Conservation (phyloP, 2,113 vertebrate genomes). For the Agapornis roseicollis region DNA sequence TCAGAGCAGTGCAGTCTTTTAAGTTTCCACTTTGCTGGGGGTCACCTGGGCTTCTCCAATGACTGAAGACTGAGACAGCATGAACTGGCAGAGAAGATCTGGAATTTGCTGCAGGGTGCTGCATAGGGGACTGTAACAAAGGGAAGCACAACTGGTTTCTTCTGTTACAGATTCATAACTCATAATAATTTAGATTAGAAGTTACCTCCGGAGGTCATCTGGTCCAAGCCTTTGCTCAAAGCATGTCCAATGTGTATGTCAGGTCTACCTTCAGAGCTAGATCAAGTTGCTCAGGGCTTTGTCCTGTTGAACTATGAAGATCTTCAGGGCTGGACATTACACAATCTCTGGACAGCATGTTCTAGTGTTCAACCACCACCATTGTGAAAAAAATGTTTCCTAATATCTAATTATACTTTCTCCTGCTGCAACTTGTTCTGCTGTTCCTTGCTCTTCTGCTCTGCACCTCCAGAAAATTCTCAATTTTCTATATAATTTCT, state of each 20-base stretch:
- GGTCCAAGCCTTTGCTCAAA: not conserved
- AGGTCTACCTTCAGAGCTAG: not conserved
- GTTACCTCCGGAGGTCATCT: not conserved
- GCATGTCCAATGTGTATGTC: not conserved
- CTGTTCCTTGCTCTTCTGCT: not conserved
- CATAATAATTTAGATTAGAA: constrained; percentile 4
- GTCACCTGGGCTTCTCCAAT: not conserved
- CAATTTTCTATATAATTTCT: not conserved
- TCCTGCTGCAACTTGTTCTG: constrained; percentile 13
- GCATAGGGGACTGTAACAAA: not conserved
- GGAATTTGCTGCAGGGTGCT: not conserved
- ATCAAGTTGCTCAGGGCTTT: not conserved
- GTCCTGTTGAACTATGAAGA: not conserved
- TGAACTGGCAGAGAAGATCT: not conserved
- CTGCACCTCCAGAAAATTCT: not conserved
- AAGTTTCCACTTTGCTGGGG: not conserved
- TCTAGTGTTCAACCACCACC: constrained; percentile 10
- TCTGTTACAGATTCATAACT: not conserved
- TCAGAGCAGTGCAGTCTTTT: not conserved
- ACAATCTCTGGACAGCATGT: constrained; percentile 12
- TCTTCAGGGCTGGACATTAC: not conserved
- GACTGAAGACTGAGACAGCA: not conserved
- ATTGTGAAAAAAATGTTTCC: constrained; percentile 38
- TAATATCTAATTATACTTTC: constrained; percentile 29
- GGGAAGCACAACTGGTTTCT: not conserved